Base-by-base conservation (phyloP, 2,113 vertebrate species). In the Platysteira castanea region DNA sequence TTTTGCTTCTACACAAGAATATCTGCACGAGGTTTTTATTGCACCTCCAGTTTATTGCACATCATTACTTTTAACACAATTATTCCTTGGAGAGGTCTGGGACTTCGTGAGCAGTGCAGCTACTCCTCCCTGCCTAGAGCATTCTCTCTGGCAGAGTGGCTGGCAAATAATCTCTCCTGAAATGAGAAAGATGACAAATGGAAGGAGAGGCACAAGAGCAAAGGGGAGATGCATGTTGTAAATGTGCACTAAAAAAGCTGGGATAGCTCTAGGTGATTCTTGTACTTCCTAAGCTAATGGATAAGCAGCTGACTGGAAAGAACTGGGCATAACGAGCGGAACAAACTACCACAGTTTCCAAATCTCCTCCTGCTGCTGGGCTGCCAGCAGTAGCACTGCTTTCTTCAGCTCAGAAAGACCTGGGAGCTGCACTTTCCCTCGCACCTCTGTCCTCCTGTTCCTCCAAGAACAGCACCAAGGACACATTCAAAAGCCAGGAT, bases 261-360 rank as follows among this genome's bases (percentile, higher is more conserved):
- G 70, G 78, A 87, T 54, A 61, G 59, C 89, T 82, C 70, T 89
- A 89, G 84, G 87, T 96, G 84, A 50, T 87, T 87, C 79, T 76
- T 94, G 77, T 91, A 65, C 87, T 83, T 96, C 84, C 87, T 89
- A 61, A 95, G 70, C 63, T 90, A 73, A 94, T 80, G 96, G 57
- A 94, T 74, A 90, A 94, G 75, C 81, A 94, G 47, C 63, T 85
- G 84, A 73, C 73, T 96, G 91, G 87, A 96, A 96, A 94, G 89
- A 94, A 89, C 84, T 42, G 70, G 78, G 81, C 44, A 85, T 87
- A 87, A 94, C 50, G 78, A 96, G 70, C 0, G 53, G 93, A 97
- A 96, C 70, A 96, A 94, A 96, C 70, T 61, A 90, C 26, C 5
- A 1, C 37, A 89, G 61, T 89, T 94, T 95, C 93, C 77, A 87